Evolutionary conservation across 2,888 invertebrate species (phyloP), one percentile per base, ranked within the genome.

Genomic region (Macaria notata): DNA sequence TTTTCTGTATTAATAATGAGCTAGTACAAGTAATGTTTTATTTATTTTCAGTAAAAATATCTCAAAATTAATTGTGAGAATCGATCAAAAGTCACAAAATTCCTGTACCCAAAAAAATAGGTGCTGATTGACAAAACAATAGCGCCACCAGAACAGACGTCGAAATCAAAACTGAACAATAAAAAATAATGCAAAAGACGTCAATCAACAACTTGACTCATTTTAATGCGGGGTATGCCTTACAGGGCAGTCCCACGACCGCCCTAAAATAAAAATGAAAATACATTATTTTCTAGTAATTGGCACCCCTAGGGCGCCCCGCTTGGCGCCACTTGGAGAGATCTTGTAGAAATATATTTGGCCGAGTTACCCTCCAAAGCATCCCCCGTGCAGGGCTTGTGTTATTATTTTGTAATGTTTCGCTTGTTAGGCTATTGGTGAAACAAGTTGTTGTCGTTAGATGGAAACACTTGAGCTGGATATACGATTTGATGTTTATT

Each of bases 201-300:
- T 86, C 88, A 86, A 88, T 88, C 88, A 88, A 86, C 86, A 77
- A 78, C 77, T 83, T 81, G 79, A 81, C 75, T 76, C 45, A 33
- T 54, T 81, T 87, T 90, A 91, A 89, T 90, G 76, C 76, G 84
- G 80, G 87, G 89, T 90, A 79, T 90, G 71, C 84, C 76, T 91
- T 83, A 78, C 90, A 87, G 82, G 88, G 86, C 63, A 83, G 86
- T 90, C 90, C 88, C 89, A 88, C 88, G 86, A 84, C 86, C 88
- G 86, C 89, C 91, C 89, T 87, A 86, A 89, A 90, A 89, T 88
- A 88, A 88, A 90, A 88, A 86, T 80, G 72, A 81, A 86, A 88
- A 86, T 86, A 87, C 60, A 86, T 86, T 90, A 88, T 89, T 88
- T 87, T 76, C 71, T 81, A 76, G 84, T 89, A 90, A 91, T 90